phyloP scores from a whole-genome alignment of 2,113 vertebrate genomes.

The Catharus bicknelli region DNA sequence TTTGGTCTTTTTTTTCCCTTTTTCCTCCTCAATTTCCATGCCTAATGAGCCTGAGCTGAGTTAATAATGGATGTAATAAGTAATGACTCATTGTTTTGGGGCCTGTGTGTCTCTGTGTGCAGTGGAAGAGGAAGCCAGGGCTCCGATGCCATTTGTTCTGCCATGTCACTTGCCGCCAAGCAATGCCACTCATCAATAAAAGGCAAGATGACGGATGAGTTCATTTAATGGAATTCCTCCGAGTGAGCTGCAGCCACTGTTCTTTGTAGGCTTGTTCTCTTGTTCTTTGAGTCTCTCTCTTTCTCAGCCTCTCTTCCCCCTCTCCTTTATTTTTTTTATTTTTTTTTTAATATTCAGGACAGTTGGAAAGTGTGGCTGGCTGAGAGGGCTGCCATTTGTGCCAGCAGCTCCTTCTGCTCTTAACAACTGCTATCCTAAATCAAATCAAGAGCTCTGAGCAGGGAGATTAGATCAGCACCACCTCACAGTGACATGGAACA shows the following conservation, averaged over 20 bases:
- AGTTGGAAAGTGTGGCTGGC: slow-evolving; percentile 72
- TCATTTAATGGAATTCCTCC: slow-evolving; percentile 85
- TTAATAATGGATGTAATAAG: slow-evolving; percentile 89
- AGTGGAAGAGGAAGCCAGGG: slow-evolving; percentile 70
- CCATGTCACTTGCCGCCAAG: slow-evolving; percentile 81
- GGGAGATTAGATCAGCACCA: slow-evolving; percentile 43
- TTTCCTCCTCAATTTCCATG: slow-evolving; percentile 79
- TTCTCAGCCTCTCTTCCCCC: neutral
- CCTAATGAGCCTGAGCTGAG: slow-evolving; percentile 86
- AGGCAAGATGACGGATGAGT: slow-evolving; percentile 85
- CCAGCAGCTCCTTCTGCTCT: slow-evolving; percentile 78
- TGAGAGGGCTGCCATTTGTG: slow-evolving; percentile 31
- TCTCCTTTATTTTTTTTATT: neutral
- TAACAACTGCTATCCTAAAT: slow-evolving; percentile 78
- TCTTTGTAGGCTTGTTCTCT: slow-evolving; percentile 67
- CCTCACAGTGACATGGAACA: neutral
- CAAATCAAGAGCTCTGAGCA: slow-evolving; percentile 56
- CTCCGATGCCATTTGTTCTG: slow-evolving; percentile 82
- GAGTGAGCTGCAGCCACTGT: slow-evolving; percentile 72
- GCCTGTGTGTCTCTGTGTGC: slow-evolving; percentile 67
- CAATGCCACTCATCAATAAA: slow-evolving; percentile 87
- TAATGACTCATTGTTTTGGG: slow-evolving; percentile 86
- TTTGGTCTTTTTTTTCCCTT: neutral
- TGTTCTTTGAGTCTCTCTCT: slow-evolving; percentile 13
- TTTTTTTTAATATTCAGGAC: slow-evolving; percentile 60